A percentile compares a stretch with the other conserved stretches of the same genome.
These are phyloP conservation scores for Mormyrus hasselquistii DNA, from an alignment of 2,797 vertebrate genomes.

Conservation along the genomic window DNA sequence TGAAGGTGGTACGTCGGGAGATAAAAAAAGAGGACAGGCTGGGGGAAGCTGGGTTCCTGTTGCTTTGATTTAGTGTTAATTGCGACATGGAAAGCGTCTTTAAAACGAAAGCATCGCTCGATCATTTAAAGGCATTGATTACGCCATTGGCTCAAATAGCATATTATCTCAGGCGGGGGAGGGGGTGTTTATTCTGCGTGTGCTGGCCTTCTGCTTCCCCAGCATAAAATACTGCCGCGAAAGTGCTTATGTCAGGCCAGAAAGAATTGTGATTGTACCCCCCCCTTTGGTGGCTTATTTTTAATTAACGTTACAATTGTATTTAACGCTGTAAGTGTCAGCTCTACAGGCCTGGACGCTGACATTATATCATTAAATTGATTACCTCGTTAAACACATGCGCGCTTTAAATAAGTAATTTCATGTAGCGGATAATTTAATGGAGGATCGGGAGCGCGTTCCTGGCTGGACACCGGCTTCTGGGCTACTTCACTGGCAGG, in stretches of 20 bases:
- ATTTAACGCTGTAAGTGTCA: conserved; percentile 31
- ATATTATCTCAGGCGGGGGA: conserved; percentile 26
- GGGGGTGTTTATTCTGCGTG: conserved; percentile 27
- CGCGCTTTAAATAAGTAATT: conserved; percentile 28
- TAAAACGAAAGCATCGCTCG: conserved; percentile 21
- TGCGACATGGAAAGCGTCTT: conserved; percentile 29
- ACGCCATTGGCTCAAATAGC: conserved; percentile 38
- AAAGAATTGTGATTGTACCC: conserved; percentile 18
- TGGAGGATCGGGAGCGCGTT: not conserved
- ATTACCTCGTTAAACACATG: conserved; percentile 37
- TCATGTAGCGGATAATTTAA: conserved; percentile 16
- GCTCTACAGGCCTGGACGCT: conserved; percentile 25
- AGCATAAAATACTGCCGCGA: conserved; percentile 35
- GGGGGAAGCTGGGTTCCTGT: not conserved
- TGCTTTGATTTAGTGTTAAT: conserved; percentile 37
- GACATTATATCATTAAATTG: conserved; percentile 28
- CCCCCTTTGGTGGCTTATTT: conserved; percentile 13
- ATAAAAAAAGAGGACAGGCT: not conserved
- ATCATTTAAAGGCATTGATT: conserved; percentile 31
- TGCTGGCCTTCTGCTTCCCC: conserved; percentile 26
- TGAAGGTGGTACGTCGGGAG: not conserved
- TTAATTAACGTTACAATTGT: conserved; percentile 41
- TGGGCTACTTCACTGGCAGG: not conserved
- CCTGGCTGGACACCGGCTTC: not conserved
- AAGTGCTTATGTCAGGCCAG: conserved; percentile 33